These are phyloP conservation scores for Molorchus minor DNA, from an alignment of 2,888 invertebrate species.

Conservation along the genomic window DNA sequence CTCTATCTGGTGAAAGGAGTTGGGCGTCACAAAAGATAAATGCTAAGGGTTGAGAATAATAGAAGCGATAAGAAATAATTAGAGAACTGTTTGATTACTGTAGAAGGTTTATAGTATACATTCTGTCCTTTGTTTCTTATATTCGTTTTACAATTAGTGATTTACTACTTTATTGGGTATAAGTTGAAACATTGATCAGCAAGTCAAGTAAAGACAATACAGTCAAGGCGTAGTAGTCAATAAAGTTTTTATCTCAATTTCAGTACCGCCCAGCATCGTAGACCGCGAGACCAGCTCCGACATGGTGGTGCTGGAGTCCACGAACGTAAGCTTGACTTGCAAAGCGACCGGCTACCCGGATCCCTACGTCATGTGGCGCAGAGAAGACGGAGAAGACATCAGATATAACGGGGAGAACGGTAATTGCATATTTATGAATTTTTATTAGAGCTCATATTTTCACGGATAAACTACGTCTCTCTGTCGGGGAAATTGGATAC, in stretches of 20 bases:
- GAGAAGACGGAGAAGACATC: constrained; percentile 89
- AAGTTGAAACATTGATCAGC: too few species aligned
- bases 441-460: constrained; percentile 41
- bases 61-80: too few species aligned
- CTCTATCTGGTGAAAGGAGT: too few species aligned
- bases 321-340: constrained; percentile 87
- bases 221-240: neutral
- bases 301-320: constrained; percentile 89
- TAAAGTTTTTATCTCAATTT: constrained; percentile 65
- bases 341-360: constrained; percentile 89
- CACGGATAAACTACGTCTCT: constrained; percentile 36
- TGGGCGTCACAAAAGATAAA: too few species aligned
- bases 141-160: too few species aligned
- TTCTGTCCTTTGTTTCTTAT: too few species aligned
- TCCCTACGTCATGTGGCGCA: constrained; percentile 92
- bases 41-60: too few species aligned
- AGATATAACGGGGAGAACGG: constrained; percentile 90
- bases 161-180: too few species aligned
- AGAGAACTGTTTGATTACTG: too few species aligned
- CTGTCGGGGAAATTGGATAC: constrained; percentile 31
- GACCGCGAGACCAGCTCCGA: constrained; percentile 91
- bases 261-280: constrained; percentile 91
- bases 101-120: too few species aligned
- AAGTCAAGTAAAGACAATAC: neutral
- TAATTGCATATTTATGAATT: constrained; percentile 61